Evolutionary conservation across 2,888 invertebrate species (phyloP).

Genomic region (Polydrusus tereticollis): DNA sequence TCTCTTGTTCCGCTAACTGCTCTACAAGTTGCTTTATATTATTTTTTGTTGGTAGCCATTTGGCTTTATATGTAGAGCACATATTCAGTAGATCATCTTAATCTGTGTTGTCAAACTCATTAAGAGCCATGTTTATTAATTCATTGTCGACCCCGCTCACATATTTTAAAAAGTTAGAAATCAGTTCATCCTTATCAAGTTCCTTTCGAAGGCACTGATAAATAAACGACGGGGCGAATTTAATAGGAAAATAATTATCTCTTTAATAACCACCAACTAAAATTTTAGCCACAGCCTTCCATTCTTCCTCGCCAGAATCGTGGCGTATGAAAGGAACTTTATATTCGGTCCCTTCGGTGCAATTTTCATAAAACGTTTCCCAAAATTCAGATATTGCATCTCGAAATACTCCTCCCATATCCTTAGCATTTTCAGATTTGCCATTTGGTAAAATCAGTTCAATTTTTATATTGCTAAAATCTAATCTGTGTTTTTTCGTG

Average conservation of each 20-base stretch:
- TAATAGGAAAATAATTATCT: constrained; percentile 25
- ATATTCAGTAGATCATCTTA: constrained; percentile 29
- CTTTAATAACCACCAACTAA: constrained; percentile 10
- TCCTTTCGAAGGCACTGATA: constrained; percentile 21
- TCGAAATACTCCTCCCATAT: neutral
- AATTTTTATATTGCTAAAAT: neutral
- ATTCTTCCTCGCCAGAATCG: constrained; percentile 21
- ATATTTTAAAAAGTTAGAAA: constrained; percentile 22
- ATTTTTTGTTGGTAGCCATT: constrained; percentile 26
- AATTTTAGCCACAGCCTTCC: constrained; percentile 27
- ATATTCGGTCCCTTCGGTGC: neutral
- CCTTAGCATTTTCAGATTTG: neutral
- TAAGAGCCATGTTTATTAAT: constrained; percentile 15
- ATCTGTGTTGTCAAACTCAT: constrained; percentile 22
- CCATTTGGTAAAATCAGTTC: neutral
- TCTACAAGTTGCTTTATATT: constrained; percentile 24
- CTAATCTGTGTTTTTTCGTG: neutral
- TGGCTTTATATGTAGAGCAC: constrained; percentile 12
- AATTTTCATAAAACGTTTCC: neutral
- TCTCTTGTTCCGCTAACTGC: constrained; percentile 27
- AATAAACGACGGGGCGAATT: constrained; percentile 27
- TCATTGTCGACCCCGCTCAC: constrained; percentile 9
- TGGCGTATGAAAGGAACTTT: neutral
- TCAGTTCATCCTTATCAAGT: neutral
- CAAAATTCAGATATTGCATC: neutral